Conservation (phyloP, 2,113 vertebrate species). For the Spea multiplicata region DNA sequence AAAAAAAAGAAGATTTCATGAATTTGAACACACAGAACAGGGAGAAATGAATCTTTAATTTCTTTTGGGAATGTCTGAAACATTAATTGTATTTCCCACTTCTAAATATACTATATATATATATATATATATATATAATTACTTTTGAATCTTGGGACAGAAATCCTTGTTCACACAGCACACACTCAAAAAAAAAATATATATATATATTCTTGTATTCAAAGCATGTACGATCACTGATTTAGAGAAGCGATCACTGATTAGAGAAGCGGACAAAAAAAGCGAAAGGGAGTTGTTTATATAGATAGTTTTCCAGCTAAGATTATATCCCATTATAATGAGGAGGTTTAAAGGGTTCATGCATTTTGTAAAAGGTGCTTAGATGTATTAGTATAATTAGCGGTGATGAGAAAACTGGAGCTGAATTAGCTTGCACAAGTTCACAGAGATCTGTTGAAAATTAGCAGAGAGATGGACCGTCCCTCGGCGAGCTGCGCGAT, state of each 20-base stretch:
- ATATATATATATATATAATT: too few species aligned
- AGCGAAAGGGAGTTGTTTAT: constrained; percentile 85
- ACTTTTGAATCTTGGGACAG: too few species aligned
- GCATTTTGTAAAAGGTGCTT: constrained; percentile 91
- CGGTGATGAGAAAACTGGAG: constrained; percentile 91
- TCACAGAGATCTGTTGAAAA: constrained; percentile 85
- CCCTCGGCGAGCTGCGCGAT: constrained; percentile 83
- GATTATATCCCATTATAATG: constrained; percentile 86
- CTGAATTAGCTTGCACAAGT: constrained; percentile 90
- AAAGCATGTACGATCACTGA: not conserved
- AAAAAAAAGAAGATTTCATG: constrained; percentile 68
- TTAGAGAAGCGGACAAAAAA: constrained; percentile 51
- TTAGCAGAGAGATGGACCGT: constrained; percentile 83
- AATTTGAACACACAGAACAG: constrained; percentile 50
- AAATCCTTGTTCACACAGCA: too few species aligned
- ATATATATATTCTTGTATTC: constrained; percentile 18
- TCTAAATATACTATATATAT: too few species aligned
- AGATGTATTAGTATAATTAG: constrained; percentile 93
- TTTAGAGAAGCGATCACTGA: not conserved
- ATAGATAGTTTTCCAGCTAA: constrained; percentile 76
- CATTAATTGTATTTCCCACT: too few species aligned
- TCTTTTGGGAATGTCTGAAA: constrained; percentile 40
- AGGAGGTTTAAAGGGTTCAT: constrained; percentile 84
- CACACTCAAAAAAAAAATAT: too few species aligned
- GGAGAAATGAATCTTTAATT: constrained; percentile 49